These are phyloP conservation scores for Sycophaga agraensis DNA, from an alignment of 1,140 invertebrate species.

Conservation along the genomic window DNA sequence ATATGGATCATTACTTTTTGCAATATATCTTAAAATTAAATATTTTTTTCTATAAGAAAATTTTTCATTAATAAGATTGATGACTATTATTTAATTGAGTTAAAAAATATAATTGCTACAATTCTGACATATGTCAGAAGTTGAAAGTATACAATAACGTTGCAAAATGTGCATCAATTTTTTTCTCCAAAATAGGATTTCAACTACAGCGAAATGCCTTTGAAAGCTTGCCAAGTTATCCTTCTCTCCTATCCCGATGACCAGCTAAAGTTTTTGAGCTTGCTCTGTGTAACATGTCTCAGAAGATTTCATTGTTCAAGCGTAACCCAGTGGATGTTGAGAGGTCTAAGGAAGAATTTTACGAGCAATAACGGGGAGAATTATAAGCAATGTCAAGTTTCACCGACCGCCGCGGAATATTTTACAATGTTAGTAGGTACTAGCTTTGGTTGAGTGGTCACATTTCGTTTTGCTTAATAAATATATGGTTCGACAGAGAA, in stretches of 20 bases:
- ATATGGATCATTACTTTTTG: no score
- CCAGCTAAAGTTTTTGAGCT: background rate
- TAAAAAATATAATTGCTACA: no score
- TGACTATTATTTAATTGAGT: no score
- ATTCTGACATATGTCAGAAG: no score
- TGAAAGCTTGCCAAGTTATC: background rate
- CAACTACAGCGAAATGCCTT: conserved; percentile 1
- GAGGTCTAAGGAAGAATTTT: background rate
- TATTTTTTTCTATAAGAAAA: no score
- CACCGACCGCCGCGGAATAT: background rate
- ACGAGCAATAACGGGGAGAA: conserved; percentile 1
- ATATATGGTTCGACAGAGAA: no score
- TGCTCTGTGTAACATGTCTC: no score
- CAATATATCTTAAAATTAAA: no score
- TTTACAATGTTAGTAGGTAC: background rate
- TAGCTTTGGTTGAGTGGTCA: background rate
- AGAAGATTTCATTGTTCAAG: background rate
- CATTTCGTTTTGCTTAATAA: background rate
- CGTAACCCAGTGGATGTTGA: background rate
- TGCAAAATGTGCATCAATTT: no score
- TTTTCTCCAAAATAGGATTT: no score
- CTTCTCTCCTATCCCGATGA: background rate
- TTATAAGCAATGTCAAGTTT: background rate
- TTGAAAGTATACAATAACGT: no score
- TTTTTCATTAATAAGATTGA: no score